These are phyloP conservation scores for Hetaerina americana DNA, from an alignment of 1,140 invertebrate genomes.

Conservation along the genomic window DNA sequence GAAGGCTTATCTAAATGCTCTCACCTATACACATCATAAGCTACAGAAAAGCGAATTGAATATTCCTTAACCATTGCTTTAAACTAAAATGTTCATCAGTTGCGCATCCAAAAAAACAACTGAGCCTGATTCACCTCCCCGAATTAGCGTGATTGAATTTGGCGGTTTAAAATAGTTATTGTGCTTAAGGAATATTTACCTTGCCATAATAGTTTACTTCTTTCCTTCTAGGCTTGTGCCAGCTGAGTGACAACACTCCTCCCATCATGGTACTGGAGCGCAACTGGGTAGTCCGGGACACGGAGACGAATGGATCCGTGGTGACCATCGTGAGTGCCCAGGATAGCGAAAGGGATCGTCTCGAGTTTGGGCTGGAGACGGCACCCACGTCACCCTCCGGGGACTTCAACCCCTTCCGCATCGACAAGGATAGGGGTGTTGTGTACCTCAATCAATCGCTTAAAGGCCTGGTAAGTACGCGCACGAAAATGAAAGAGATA, in stretches of 20 bases:
- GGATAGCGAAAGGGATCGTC: constrained; percentile 43
- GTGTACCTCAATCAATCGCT: constrained; percentile 56
- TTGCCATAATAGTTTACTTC: too few relatives aligned
- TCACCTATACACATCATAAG: too few relatives aligned
- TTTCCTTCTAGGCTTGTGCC: constrained; percentile 5
- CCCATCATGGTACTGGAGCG: constrained; percentile 41
- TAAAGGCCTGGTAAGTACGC: constrained; percentile 47
- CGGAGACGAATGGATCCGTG: constrained; percentile 45
- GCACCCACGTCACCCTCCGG: constrained; percentile 17
- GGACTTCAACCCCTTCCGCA: constrained; percentile 43
- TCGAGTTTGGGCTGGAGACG: constrained; percentile 48
- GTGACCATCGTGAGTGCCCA: constrained; percentile 42
- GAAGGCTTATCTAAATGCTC: too few relatives aligned
- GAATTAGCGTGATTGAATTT: too few relatives aligned
- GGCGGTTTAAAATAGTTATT: too few relatives aligned
- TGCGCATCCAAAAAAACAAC: too few relatives aligned
- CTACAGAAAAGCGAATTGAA: too few relatives aligned
- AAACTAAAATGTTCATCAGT: too few relatives aligned
- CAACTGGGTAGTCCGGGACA: constrained; percentile 50
- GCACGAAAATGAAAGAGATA: too few relatives aligned
- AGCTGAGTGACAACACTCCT: constrained; percentile 32
- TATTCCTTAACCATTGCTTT: too few relatives aligned
- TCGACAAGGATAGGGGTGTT: constrained; percentile 50
- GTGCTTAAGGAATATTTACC: too few relatives aligned
- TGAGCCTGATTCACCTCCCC: too few relatives aligned